Evolutionary conservation across 2,113 vertebrate genomes (phyloP), one percentile per base, ranked within the genome.

Genomic region (Myotis lucifugus): DNA sequence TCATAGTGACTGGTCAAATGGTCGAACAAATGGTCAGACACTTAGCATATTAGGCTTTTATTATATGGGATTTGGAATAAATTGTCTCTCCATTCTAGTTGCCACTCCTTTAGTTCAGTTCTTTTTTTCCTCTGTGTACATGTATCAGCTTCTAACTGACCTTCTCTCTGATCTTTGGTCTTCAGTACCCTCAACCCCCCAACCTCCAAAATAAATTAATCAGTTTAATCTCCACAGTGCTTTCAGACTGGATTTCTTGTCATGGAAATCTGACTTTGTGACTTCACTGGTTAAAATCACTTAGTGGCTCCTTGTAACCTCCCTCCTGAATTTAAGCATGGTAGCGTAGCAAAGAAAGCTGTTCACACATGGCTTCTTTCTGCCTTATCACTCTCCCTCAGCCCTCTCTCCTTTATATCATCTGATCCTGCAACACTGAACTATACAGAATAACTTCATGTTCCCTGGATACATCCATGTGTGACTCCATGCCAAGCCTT

Each of bases 241-340:
- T 85, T 91, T 85, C 2, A 64, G 29, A 76, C 32, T n/a, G 79
- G 48, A 54, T 66, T 69, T 89, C 23, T 46, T 67, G 6, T 10
- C 18, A 29, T 73, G 29, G 67, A 78, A 85, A 88, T 85, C 46
- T 85, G 46, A 82, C 85, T 88, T 73, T 83, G 42, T 92, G 61
- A 94, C 40, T 81, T 48, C 18, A 27, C 52, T 74, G 1, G 0
- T 88, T 79, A 81, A 90, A 94, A 52, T 50, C 61, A 32, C 23
- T 12, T 56, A 32, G 8, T 72, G 13, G 64, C 17, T 86, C 21
- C 29, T 17, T 69, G 15, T 81, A 88, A 19, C 7, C 8, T 17
- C 34, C 54, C 14, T 74, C 42, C 34, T 52, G 81, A 85, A 54
- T 82, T 92, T 56, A 76, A 73, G 12, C 32, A 42, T 11, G 12